Conservation (phyloP, 1,140 invertebrate genomes). For the Drosophila funebris region DNA sequence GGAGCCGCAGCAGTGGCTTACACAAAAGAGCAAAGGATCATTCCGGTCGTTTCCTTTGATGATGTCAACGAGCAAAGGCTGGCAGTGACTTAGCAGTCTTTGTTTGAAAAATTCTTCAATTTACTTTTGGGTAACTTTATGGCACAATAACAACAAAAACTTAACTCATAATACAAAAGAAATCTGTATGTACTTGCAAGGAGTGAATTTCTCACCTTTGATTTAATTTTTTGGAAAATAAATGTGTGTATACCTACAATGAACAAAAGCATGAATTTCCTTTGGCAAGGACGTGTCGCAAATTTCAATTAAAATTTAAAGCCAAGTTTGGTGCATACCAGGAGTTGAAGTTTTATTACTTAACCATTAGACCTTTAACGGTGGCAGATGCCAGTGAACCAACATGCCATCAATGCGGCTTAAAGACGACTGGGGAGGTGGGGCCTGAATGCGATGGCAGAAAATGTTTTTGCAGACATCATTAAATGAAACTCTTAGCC, state of each 20-base stretch:
- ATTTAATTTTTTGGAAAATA: conserved; percentile 70
- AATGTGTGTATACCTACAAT: conserved; percentile 55
- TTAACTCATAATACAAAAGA: conserved; percentile 57
- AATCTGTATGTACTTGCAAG: conserved; percentile 56
- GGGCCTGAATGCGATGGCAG: conserved; percentile 37
- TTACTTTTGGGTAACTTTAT: conserved; percentile 69
- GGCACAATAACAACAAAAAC: conserved; percentile 56
- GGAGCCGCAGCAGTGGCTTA: not conserved
- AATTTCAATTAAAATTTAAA: conserved; percentile 48
- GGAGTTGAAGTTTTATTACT: conserved; percentile 41
- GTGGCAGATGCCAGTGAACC: not conserved
- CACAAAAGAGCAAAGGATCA: conserved; percentile 52
- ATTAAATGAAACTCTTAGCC: conserved; percentile 67
- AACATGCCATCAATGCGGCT: conserved; percentile 1
- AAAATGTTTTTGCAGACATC: conserved; percentile 70
- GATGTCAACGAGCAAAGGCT: conserved; percentile 57
- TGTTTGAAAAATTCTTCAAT: conserved; percentile 60
- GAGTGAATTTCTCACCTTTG: conserved; percentile 55
- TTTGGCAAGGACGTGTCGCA: conserved; percentile 1
- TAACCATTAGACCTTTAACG: conserved; percentile 22
- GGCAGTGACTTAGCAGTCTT: conserved; percentile 32
- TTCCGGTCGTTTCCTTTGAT: conserved; percentile 64
- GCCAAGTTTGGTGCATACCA: not conserved
- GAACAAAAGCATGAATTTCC: conserved; percentile 20
- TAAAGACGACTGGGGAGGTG: not conserved